Evolutionary conservation across 2,113 vertebrate genomes (phyloP).

Genomic region (Acrocephalus arundinaceus): DNA sequence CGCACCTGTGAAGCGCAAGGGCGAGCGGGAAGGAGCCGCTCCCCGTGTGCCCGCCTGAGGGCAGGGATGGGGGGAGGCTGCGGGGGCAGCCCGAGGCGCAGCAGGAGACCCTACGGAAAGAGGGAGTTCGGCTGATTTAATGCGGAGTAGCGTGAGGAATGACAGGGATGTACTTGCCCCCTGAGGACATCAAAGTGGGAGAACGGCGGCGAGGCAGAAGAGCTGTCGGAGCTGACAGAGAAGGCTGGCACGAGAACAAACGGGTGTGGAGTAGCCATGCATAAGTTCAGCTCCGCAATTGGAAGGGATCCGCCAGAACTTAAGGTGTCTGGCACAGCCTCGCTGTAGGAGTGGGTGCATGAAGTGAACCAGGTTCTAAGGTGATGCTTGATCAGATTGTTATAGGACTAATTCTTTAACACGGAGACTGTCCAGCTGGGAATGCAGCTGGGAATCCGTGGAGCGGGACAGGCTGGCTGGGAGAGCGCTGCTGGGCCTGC

Average conservation of each 20-base stretch:
- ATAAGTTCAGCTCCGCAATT: neutral
- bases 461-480: neutral
- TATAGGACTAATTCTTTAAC: rapidly evolving
- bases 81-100: neutral
- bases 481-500: neutral
- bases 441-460: neutral
- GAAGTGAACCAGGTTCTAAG: neutral
- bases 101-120: neutral
- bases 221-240: neutral
- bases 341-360: neutral
- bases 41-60: neutral
- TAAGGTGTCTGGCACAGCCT: neutral
- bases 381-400: neutral
- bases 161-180: neutral
- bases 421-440: rapidly evolving
- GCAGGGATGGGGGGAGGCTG: neutral
- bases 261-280: neutral
- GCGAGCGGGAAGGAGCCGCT: neutral
- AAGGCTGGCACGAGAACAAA: neutral
- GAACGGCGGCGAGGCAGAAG: neutral
- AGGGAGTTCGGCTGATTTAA: neutral
- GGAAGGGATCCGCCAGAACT: neutral
- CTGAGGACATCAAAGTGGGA: neutral
- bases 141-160: rapidly evolving
- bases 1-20: neutral